Conservation (phyloP, 92 coral and sea anemone species). For the Porites cylindrica region DNA sequence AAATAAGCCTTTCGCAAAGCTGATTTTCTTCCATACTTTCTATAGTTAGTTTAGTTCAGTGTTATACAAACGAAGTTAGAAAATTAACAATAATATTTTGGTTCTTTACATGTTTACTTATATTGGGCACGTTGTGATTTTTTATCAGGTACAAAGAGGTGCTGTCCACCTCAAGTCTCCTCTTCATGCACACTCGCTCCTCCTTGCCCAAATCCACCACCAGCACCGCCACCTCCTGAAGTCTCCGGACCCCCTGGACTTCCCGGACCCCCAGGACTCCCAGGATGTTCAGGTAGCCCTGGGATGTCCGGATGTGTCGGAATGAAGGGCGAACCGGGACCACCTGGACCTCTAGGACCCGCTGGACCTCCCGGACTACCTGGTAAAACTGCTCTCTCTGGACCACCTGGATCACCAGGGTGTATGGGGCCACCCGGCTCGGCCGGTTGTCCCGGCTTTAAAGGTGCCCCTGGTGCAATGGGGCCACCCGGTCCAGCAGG, state of each 20-base stretch:
- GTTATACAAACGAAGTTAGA: no score
- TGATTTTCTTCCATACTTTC: no score
- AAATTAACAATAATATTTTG: no score
- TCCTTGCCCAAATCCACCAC: slow-evolving; percentile 70
- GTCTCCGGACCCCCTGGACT: slow-evolving; percentile 72
- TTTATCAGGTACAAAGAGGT: slow-evolving; percentile 8
- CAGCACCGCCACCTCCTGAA: slow-evolving; percentile 89
- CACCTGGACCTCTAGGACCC: slow-evolving; percentile 81
- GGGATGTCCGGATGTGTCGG: slow-evolving; percentile 83
- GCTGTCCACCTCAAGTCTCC: slow-evolving; percentile 15
- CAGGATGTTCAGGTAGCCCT: slow-evolving; percentile 57
- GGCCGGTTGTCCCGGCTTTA: slow-evolving; percentile 57
- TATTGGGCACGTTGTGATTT: neutral
- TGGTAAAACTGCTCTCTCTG: slow-evolving; percentile 84
- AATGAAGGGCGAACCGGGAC: slow-evolving; percentile 80
- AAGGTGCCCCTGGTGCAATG: slow-evolving; percentile 54
- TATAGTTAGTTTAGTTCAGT: no score
- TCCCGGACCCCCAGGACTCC: no score
- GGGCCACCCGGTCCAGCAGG: slow-evolving; percentile 72
- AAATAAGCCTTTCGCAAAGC: no score
- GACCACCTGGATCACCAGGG: slow-evolving; percentile 81
- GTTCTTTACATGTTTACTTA: no score
- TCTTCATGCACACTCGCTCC: slow-evolving; percentile 2
- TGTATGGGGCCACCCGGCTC: slow-evolving; percentile 52
- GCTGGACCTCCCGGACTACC: slow-evolving; percentile 75